phyloP scores from a whole-genome alignment of 2,797 vertebrate species.

The Phataginus tricuspis region DNA sequence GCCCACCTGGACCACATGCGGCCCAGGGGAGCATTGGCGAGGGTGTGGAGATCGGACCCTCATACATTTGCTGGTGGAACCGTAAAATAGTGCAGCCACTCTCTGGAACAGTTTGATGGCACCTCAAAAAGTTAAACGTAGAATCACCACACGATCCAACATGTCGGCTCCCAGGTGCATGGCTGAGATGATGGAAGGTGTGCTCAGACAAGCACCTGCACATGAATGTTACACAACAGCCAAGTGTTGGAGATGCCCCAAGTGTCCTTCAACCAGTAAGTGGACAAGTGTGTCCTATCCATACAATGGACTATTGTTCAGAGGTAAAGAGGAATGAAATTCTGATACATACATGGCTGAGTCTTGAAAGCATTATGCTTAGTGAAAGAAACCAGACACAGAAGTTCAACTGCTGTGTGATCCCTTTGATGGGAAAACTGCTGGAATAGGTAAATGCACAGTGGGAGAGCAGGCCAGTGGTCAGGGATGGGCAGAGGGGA shows the following conservation, averaged over 20 bases:
- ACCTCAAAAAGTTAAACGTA: not conserved
- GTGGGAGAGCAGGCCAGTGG: not conserved
- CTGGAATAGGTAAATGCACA: not conserved
- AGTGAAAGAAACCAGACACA: not conserved
- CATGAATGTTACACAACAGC: not conserved
- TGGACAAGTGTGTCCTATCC: not conserved
- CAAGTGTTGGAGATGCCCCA: not conserved
- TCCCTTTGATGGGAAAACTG: not conserved
- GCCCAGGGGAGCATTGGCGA: too few relatives aligned
- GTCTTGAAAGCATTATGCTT: not conserved
- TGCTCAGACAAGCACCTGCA: not conserved
- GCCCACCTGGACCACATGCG: too few relatives aligned
- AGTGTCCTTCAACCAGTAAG: not conserved
- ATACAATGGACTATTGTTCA: not conserved
- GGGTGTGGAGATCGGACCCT: not conserved
- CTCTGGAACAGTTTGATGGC: not conserved
- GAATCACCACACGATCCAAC: not conserved
- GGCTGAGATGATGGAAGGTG: not conserved
- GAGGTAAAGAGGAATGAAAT: not conserved
- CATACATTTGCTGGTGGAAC: not conserved
- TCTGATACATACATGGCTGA: not conserved
- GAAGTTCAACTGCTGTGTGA: rapidly evolving
- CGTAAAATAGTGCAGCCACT: not conserved
- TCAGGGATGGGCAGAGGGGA: not conserved
- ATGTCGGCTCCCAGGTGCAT: not conserved